Base-by-base conservation (phyloP, 2,888 invertebrate genomes). In the Phengaris alcon region DNA sequence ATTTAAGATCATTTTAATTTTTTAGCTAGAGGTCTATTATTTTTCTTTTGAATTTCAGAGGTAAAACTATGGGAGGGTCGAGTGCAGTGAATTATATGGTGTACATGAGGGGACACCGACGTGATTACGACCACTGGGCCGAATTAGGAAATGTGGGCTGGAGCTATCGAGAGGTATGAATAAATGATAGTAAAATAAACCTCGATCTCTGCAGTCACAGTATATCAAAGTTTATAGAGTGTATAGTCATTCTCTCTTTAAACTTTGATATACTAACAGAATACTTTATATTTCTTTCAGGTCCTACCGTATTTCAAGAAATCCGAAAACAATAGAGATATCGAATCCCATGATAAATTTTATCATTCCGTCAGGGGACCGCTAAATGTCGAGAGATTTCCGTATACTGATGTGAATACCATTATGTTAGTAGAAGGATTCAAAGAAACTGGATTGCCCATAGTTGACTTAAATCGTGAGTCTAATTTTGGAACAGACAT, bases 251-350 rank as follows among this genome's bases (percentile, higher is more conserved):
- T 22, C 22, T 64, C 35, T 64, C 64, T 35, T 64, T 59, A 64
- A 59, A 64, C 51, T 46, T 54, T 48, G 51, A 22, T 51, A 68
- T 72, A 35, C 13, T 2, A 64, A 64, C 64, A 44, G 35, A 64
- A 64, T 12, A 3, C 35, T 51, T 74, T 74, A 69, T 74, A 69
- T 69, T 35, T 15, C 52, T 88, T 88, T 8, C 87, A 94, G 94
- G 88, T 95, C 0, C 88, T 97, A 15, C 96, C 96, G 0, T 97
- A 96, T 84, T 97, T 95, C 85, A 95, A 94, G 75, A 95, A 95
- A 86, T 92, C 95, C 0, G 96, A 96, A 87, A 91, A 95, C 79
- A 95, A 95, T 80, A 89, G 91, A 83, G 94, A 95, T 77, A 83
- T 90, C 1, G 95, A 94, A 81, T 85, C 92, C 9, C 87, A 93